These are phyloP conservation scores for Lepidurus couesii DNA, from an alignment of 1,140 invertebrate species.

Conservation along the genomic window DNA sequence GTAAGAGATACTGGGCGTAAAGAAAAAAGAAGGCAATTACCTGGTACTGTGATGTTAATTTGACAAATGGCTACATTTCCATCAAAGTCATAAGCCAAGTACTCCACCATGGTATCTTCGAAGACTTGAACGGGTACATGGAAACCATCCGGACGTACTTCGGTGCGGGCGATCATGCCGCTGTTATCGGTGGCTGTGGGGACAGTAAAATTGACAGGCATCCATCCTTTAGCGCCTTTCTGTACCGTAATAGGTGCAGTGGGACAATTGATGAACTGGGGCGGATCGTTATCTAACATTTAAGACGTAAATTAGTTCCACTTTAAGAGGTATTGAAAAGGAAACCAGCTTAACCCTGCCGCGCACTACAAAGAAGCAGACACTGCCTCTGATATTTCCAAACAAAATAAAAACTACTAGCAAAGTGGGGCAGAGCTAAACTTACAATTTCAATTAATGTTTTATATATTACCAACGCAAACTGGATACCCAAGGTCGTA, in stretches of 20 bases:
- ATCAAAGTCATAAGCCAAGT: slow-evolving; percentile 92
- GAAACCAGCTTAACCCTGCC: not conserved
- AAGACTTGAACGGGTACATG: slow-evolving; percentile 82
- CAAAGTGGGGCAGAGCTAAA: slow-evolving; percentile 11
- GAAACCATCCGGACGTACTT: slow-evolving; percentile 85
- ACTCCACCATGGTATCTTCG: slow-evolving; percentile 86
- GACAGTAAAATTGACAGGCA: slow-evolving; percentile 86
- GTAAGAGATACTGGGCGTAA: not conserved
- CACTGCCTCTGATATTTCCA: not conserved
- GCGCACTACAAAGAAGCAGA: not conserved
- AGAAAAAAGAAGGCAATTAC: slow-evolving; percentile 42
- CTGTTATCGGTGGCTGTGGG: slow-evolving; percentile 90
- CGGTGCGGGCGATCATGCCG: slow-evolving; percentile 82
- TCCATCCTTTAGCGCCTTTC: slow-evolving; percentile 73
- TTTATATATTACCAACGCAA: slow-evolving; percentile 65
- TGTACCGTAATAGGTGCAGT: slow-evolving; percentile 83
- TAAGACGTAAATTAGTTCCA: slow-evolving; percentile 24
- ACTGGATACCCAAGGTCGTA: slow-evolving; percentile 91
- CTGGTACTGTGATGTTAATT: slow-evolving; percentile 87
- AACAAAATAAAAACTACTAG: slow-evolving; percentile 32
- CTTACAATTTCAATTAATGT: not conserved
- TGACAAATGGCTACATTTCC: slow-evolving; percentile 95
- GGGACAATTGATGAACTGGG: slow-evolving; percentile 92
- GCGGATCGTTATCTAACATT: slow-evolving; percentile 80
- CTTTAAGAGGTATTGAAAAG: not conserved